phyloP scores from a whole-genome alignment of 2,113 vertebrate species.

The Cephalophus harveyi region DNA sequence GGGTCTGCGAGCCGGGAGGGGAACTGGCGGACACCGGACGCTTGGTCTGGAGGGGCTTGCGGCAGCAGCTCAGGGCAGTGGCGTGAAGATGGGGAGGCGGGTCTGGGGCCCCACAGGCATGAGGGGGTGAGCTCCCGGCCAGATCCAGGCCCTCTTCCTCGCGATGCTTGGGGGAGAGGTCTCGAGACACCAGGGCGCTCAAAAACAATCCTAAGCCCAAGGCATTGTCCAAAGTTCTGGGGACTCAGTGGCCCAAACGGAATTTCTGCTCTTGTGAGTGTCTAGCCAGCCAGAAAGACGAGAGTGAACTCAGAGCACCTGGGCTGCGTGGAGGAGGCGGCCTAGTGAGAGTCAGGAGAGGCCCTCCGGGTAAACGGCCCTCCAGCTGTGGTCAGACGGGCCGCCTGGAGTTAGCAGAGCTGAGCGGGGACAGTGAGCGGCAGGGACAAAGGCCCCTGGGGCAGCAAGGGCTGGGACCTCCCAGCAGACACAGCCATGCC shows the following conservation, averaged over 20 bases:
- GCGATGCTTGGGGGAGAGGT: background rate
- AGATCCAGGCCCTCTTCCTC: background rate
- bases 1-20: background rate
- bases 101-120: background rate
- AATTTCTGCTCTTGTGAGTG: background rate
- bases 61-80: background rate
- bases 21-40: background rate
- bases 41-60: background rate
- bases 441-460: background rate
- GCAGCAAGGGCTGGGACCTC: background rate
- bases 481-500: background rate
- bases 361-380: rapidly evolving
- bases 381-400: background rate
- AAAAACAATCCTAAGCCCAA: background rate
- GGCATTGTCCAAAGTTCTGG: background rate
- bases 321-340: background rate
- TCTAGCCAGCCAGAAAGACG: background rate
- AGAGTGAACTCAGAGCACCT: background rate
- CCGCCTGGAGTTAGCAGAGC: background rate
- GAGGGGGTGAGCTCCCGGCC: background rate
- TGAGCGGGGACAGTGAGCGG: background rate
- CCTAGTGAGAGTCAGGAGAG: rapidly evolving
- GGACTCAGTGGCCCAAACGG: background rate
- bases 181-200: background rate
- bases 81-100: background rate